A percentile compares a stretch with the other conserved stretches of the same genome.
These are phyloP conservation scores for Formica selysi DNA, from an alignment of 1,140 invertebrate species.

Conservation along the genomic window DNA sequence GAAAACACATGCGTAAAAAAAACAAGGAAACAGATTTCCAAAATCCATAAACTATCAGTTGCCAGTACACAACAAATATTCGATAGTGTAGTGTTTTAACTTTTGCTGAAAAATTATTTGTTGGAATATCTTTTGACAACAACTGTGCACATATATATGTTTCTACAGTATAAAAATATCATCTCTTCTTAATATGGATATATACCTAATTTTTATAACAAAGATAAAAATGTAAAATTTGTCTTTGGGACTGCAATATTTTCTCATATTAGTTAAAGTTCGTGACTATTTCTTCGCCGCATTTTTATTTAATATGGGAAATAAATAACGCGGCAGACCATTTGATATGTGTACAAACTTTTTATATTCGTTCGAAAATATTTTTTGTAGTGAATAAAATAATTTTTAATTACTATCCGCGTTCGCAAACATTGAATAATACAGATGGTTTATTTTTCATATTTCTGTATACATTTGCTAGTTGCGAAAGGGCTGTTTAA, in stretches of 20 bases:
- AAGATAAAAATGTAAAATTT: not conserved
- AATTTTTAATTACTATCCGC: constrained; percentile 36
- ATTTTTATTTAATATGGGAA: constrained; percentile 1
- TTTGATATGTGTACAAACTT: not conserved
- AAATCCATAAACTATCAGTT: constrained; percentile 41
- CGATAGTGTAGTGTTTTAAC: not conserved
- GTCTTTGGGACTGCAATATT: not conserved
- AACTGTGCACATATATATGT: not conserved
- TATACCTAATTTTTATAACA: not conserved
- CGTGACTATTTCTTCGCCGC: too few species aligned
- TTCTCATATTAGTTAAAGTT: not conserved
- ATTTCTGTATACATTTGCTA: not conserved
- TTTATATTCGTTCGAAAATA: not conserved
- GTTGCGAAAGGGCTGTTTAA: constrained; percentile 17
- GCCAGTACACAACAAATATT: constrained; percentile 28
- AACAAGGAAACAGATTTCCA: constrained; percentile 30
- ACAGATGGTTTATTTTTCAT: constrained; percentile 8
- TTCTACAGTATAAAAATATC: constrained; percentile 10
- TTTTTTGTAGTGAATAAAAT: constrained; percentile 5
- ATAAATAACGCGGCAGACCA: not conserved
- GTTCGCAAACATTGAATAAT: not conserved
- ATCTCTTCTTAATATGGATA: not conserved
- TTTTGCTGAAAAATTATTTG: constrained; percentile 29
- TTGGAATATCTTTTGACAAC: not conserved
- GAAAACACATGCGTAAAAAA: constrained; percentile 5